Evolutionary conservation across 2,888 invertebrate genomes (phyloP), one percentile per base, ranked within the genome.

Genomic region (Acanthosoma haemorrhoidale): DNA sequence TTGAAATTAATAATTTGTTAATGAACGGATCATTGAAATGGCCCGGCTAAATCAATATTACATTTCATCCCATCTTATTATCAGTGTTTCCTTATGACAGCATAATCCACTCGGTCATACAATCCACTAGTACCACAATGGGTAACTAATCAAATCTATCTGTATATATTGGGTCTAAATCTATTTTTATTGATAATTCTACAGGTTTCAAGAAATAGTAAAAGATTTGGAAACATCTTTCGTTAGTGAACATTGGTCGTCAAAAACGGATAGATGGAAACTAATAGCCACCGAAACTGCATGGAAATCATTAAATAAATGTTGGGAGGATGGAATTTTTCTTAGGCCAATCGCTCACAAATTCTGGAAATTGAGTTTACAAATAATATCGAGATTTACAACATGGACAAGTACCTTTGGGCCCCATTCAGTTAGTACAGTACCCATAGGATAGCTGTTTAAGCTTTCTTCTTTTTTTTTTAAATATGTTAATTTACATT

Each of bases 141-240:
- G n/a, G n/a, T n/a, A n/a, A n/a, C n/a, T n/a, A n/a, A n/a, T n/a
- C n/a, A n/a, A n/a, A n/a, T n/a, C n/a, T n/a, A n/a, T n/a, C n/a
- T n/a, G n/a, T n/a, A n/a, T n/a, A n/a, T n/a, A n/a, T n/a, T n/a
- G n/a, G n/a, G n/a, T n/a, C n/a, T n/a, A n/a, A n/a, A n/a, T n/a
- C n/a, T n/a, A n/a, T n/a, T n/a, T n/a, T n/a, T n/a, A n/a, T n/a
- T n/a, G n/a, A n/a, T 5, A 21, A 29, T 72, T 66, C 76, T 77
- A 36, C 75, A 84, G 94, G 75, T 96, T 94, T 82, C 96, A 96
- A 83, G 93, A 95, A 82, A 92, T 96, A 78, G 94, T 92, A 68
- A 90, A 90, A 75, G 82, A 80, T 41, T 80, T 86, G 74, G 86
- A 86, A 78, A 79, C 78, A 58, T 79, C 82, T n/a, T 77, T 77